Evolutionary conservation across 1,140 invertebrate genomes (phyloP).

Genomic region (Steinernema khuongi): DNA sequence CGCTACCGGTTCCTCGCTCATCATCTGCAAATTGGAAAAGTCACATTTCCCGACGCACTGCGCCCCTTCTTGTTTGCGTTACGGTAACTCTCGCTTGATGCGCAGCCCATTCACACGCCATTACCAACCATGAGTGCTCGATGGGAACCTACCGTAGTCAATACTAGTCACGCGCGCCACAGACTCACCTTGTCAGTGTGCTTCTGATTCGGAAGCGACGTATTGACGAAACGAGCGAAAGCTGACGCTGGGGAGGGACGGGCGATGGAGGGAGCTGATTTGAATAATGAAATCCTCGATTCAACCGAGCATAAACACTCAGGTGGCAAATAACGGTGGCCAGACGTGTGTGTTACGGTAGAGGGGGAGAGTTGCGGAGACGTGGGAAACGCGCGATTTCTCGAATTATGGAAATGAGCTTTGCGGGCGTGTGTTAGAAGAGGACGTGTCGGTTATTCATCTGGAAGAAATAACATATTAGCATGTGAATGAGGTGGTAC

Average conservation of each 20-base stretch:
- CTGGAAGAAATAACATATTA: slow-evolving; percentile 8
- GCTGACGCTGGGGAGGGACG: not conserved
- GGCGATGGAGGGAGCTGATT: not conserved
- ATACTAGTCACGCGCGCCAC: not conserved
- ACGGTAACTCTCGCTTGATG: not conserved
- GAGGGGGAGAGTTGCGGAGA: not conserved
- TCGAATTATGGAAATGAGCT: slow-evolving; percentile 9
- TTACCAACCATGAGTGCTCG: not conserved
- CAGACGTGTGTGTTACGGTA: not conserved
- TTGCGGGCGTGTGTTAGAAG: not conserved
- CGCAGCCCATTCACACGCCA: not conserved
- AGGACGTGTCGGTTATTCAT: slow-evolving; percentile 2
- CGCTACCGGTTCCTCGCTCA: slow-evolving; percentile 14
- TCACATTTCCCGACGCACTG: not conserved
- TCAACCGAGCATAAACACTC: not conserved
- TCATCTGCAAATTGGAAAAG: slow-evolving; percentile 7
- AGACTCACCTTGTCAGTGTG: not conserved
- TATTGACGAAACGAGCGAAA: not conserved
- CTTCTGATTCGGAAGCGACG: not conserved
- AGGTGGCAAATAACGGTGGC: not conserved
- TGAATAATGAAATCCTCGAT: slow-evolving; percentile 1
- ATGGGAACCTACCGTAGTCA: slow-evolving; percentile 11
- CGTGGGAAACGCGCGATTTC: not conserved
- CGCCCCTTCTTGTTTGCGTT: not conserved
- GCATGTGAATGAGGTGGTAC: slow-evolving; percentile 2